Percentiles rank a stretch among this genome's conserved stretches.
Evolutionary conservation across 2,888 invertebrate species (phyloP).

Genomic region (Drosophila borborema): DNA sequence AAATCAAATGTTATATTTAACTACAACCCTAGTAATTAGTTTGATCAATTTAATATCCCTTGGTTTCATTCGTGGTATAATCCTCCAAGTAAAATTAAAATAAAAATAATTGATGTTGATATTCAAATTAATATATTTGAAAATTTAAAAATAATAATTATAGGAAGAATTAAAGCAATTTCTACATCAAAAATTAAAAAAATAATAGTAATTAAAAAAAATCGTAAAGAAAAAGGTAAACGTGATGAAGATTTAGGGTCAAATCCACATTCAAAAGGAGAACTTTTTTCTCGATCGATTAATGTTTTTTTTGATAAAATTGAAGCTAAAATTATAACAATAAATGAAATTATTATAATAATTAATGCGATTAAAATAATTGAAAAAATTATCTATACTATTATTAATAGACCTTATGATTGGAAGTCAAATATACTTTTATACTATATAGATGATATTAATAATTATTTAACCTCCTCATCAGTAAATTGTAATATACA

Average conservation of each 20-base stretch:
- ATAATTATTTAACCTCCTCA: conserved; percentile 86
- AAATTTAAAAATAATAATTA: no score
- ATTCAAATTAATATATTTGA: no score
- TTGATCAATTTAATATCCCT: background rate
- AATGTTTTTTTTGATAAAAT: conserved; percentile 47
- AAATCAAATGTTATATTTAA: background rate
- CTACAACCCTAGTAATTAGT: background rate
- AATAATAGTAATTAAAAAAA: background rate
- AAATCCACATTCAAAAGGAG: conserved; percentile 89
- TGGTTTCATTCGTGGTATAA: background rate
- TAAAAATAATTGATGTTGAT: no score
- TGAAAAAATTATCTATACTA: conserved; percentile 88
- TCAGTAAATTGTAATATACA: conserved; percentile 56
- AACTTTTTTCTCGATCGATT: conserved; percentile 86
- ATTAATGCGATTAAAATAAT: conserved; percentile 82
- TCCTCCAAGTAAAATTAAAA: background rate
- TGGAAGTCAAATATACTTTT: conserved; percentile 90
- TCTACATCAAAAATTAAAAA: no score
- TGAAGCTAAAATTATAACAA: conserved; percentile 84
- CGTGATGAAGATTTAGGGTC: conserved; percentile 85
- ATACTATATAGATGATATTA: conserved; percentile 89
- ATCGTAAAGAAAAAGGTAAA: background rate
- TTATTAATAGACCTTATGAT: conserved; percentile 87
- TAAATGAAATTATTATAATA: conserved; percentile 84
- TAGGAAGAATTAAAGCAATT: no score